Evolutionary conservation across 1,140 invertebrate species (phyloP), one percentile per base, ranked within the genome.

Genomic region (Halictus rubicundus): DNA sequence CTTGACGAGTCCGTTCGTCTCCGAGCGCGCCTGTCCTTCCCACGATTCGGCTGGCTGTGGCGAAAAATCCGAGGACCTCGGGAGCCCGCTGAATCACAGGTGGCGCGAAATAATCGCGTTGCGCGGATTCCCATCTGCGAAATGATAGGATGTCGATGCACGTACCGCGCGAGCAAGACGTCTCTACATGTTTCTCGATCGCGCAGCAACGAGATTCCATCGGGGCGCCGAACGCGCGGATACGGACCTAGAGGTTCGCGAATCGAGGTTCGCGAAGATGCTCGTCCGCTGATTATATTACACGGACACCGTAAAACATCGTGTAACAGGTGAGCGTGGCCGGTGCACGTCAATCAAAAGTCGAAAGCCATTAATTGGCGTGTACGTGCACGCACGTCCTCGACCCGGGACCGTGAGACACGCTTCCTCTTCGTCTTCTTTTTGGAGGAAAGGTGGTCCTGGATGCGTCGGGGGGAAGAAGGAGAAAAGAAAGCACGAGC

Each of bases 351-450:
- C 85, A 80, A 83, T 86, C 85, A 86, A 86, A 85, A 86, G 71
- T 83, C 83, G 85, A 86, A 83, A 86, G 77, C 60, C 80, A 83
- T 85, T 86, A 86, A 86, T 86, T 86, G 85, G 63, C 72, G 68
- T 80, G 80, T 73, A 83, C 77, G 80, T 80, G 72, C 83, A 77
- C 80, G 80, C 77, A 80, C 60, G 80, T 83, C 85, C 78, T 68
- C 69, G 73, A 37, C 32, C 68, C n/a, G 63, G 73, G 70, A 82
- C 71, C 83, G 84, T 85, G 84, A 79, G 84, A 86, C 71, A 73
- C 52, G 77, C 70, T 68, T 80, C 72, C 66, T 85, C 83, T 66
- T 80, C 42, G n/a, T 49, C 54, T 37, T 65, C 42, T 46, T 46
- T 14, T 10, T 46, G 59, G 5, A 14, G 64, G 52, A 49, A 68